These are phyloP conservation scores for Callosobruchus maculatus DNA, from an alignment of 2,888 invertebrate species.

Conservation along the genomic window DNA sequence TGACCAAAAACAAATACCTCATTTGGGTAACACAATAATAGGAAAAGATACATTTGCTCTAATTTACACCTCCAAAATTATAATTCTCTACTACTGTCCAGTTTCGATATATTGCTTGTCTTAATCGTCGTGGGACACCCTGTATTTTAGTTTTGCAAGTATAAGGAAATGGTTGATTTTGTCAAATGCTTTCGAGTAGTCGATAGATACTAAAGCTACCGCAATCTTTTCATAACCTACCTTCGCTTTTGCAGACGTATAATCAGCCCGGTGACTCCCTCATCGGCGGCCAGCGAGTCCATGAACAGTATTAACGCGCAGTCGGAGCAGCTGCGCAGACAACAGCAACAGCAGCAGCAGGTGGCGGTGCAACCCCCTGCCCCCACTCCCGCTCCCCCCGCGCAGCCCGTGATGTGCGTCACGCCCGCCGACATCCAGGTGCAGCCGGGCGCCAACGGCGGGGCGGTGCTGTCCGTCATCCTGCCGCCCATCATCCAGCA, in stretches of 20 bases:
- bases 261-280: conserved; percentile 34
- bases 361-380: conserved; percentile 20
- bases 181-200: no score
- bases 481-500: conserved; percentile 64
- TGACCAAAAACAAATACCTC: no score
- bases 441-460: conserved; percentile 61
- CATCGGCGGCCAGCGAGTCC: conserved; percentile 49
- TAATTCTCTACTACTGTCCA: no score
- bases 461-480: conserved; percentile 78
- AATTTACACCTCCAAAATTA: no score
- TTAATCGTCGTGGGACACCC: no score
- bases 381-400: neutral
- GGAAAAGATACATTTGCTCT: no score
- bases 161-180: no score
- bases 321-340: conserved; percentile 39
- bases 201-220: no score
- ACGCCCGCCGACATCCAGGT: conserved; percentile 59
- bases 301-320: conserved; percentile 44
- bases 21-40: no score
- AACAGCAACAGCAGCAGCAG: conserved; percentile 36
- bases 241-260: conserved; percentile 18
- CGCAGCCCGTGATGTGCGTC: conserved; percentile 26
- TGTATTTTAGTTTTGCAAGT: no score
- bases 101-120: no score
- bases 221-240: no score